phyloP scores from a whole-genome alignment of 2,113 vertebrate species.

The Chionodraco myersi region DNA sequence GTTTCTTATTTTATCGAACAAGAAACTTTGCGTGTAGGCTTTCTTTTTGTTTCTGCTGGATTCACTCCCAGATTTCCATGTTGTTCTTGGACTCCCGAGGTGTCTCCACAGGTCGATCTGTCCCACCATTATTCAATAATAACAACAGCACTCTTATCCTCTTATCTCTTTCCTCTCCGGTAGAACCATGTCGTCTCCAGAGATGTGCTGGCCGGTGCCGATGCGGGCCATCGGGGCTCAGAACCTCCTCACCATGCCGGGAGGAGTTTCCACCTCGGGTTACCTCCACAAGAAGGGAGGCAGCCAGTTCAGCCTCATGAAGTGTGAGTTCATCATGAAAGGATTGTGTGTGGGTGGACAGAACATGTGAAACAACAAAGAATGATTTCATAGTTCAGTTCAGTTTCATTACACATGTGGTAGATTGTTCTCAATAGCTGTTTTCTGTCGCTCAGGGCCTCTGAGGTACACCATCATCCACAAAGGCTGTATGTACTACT shows the following conservation, averaged over 20 bases:
- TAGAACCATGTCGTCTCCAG: constrained; percentile 90
- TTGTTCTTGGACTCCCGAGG: neutral
- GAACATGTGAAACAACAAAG: neutral
- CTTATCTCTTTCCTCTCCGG: constrained; percentile 22
- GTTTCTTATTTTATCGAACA: too few species aligned
- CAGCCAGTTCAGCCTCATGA: constrained; percentile 94
- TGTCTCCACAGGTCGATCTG: neutral
- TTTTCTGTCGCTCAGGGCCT: constrained; percentile 85
- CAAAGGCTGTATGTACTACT: constrained; percentile 96
- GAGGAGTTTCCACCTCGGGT: constrained; percentile 90
- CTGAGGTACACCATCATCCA: constrained; percentile 95
- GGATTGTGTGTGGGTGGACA: neutral
- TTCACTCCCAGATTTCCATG: neutral
- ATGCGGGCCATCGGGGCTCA: constrained; percentile 99
- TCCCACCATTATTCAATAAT: neutral
- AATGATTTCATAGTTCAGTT: neutral
- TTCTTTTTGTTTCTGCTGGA: neutral
- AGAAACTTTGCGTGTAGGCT: too few species aligned
- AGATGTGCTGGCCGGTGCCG: constrained; percentile 91
- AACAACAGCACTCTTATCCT: neutral
- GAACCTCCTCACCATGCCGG: constrained; percentile 97
- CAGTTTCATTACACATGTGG: neutral
- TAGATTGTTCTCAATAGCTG: neutral
- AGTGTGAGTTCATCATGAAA: constrained; percentile 86
- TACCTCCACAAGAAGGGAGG: constrained; percentile 99